Evolutionary conservation across 2,888 invertebrate genomes (phyloP), one percentile per base, ranked within the genome.

Genomic region (Athripsodes cinereus): DNA sequence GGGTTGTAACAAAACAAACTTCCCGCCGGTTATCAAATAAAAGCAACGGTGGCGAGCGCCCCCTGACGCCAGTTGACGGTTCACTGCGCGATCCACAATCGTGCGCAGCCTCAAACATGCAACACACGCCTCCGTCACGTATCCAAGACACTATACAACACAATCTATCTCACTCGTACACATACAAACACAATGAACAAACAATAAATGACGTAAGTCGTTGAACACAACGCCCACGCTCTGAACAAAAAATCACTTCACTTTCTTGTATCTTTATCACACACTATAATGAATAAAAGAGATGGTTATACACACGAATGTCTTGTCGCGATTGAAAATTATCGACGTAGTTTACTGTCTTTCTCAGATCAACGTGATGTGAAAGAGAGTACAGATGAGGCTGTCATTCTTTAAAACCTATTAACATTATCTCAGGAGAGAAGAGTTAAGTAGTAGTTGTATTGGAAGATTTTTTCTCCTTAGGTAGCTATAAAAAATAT

Each of bases 31-130:
- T 59, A 61, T 31, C 62, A 40, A 40, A 40, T n/a, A 40, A 58
- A 53, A 58, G 61, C 54, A 53, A 60, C 55, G 59, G 52, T 59
- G 59, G 62, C 61, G 53, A 59, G 63, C 61, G 58, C 58, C 66
- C 57, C 61, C 66, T 52, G 64, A 66, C 62, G 66, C 67, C 47
- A 65, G 65, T 55, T 65, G 58, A 64, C 65, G 58, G 63, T 62
- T 55, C 58, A 55, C 58, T 64, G 61, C 59, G 64, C 53, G 66
- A 68, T 58, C 71, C 71, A 71, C 75, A 75, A 40, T 40, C 40
- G 16, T 67, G 68, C 79, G 75, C 79, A 77, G 73, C 70, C 73
- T 64, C 66, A 67, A 61, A 66, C 66, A 61, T 59, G 61, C 22
- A 59, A 61, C 64, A 64, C 66, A 73, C 69, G 74, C 74, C 40